Conservation (phyloP, 2,888 invertebrate species). For the Polymixis lichenea region DNA sequence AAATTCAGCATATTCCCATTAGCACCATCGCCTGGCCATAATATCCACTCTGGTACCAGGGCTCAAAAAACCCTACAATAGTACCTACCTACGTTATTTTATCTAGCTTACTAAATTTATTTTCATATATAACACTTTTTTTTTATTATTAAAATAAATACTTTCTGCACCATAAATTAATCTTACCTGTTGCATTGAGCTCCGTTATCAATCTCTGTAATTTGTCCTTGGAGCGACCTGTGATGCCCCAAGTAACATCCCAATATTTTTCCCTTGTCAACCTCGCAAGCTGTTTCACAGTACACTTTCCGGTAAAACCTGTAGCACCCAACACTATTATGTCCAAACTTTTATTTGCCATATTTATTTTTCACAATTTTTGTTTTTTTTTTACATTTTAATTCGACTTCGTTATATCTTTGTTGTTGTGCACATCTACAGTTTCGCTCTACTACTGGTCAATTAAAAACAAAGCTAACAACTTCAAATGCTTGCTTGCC, state of each 20-base stretch:
- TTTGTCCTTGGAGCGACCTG: conserved; percentile 75
- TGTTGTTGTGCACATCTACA: not conserved
- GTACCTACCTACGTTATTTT: not conserved
- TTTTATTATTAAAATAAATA: not conserved
- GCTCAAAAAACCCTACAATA: not conserved
- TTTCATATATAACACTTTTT: not conserved
- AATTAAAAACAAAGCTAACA: conserved; percentile 19
- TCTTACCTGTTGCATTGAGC: conserved; percentile 53
- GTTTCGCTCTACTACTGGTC: not conserved
- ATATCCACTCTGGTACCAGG: not conserved
- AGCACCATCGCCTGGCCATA: not conserved
- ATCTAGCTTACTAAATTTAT: not conserved
- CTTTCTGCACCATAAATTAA: not conserved
- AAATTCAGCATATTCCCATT: not conserved
- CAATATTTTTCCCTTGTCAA: conserved; percentile 64
- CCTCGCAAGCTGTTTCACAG: conserved; percentile 64
- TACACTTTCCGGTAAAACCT: conserved; percentile 73
- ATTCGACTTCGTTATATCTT: not conserved
- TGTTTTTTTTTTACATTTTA: not conserved
- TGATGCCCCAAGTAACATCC: conserved; percentile 72
- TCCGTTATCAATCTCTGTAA: conserved; percentile 47
- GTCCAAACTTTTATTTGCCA: conserved; percentile 64
- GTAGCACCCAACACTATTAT: conserved; percentile 76
- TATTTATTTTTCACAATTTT: conserved; percentile 3
- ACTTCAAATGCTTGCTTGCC: conserved; percentile 5